Conservation (phyloP, 2,113 vertebrate genomes). For the Oncorhynchus kisutch region DNA sequence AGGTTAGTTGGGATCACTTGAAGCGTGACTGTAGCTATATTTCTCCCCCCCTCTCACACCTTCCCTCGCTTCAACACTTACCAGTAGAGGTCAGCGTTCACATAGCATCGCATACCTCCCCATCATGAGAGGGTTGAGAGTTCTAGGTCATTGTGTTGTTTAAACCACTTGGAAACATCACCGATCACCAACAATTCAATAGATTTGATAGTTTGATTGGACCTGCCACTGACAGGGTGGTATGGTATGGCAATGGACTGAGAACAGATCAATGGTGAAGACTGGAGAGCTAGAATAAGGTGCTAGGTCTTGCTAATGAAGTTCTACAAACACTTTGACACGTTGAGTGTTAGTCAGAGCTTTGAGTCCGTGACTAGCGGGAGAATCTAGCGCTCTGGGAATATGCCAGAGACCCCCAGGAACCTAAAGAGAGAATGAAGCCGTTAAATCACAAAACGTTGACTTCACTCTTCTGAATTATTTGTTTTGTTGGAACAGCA, state of each 20-base stretch:
- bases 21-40: neutral
- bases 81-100: constrained; percentile 65
- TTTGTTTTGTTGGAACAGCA: constrained; percentile 71
- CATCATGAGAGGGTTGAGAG: neutral
- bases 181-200: neutral
- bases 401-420: constrained; percentile 57
- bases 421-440: constrained; percentile 69
- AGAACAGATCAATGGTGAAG: constrained; percentile 21
- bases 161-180: neutral
- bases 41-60: neutral
- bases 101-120: constrained; percentile 9
- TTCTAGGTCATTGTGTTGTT: neutral
- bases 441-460: constrained; percentile 71
- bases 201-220: neutral
- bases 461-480: constrained; percentile 68
- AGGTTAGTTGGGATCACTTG: neutral
- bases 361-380: constrained; percentile 16
- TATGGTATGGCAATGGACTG: neutral
- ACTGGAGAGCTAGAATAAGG: constrained; percentile 27
- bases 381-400: constrained; percentile 53
- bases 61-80: neutral
- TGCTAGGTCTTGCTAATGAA: constrained; percentile 45
- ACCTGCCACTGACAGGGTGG: neutral
- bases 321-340: constrained; percentile 50
- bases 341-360: constrained; percentile 34